Conservation (phyloP, 2,113 vertebrate species). For the Tetrax tetrax region DNA sequence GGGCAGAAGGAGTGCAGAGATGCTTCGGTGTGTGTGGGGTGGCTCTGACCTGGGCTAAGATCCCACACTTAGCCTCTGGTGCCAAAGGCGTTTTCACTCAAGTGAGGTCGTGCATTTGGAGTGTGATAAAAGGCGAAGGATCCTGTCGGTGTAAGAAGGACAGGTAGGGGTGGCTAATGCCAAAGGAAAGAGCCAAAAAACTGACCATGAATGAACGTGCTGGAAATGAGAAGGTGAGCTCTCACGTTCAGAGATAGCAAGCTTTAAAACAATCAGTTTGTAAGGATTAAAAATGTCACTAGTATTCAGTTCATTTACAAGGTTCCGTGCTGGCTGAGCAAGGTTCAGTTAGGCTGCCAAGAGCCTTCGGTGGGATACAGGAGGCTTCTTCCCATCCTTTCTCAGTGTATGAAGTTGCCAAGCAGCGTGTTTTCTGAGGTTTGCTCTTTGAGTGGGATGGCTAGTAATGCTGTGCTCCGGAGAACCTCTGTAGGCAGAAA, state of each 20-base stretch:
- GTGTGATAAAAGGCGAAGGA: neutral
- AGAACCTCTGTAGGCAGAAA: neutral
- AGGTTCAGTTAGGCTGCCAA: neutral
- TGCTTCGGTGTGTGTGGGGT: fast-evolving
- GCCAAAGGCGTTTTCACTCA: neutral
- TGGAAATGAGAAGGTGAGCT: neutral
- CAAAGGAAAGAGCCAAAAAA: neutral
- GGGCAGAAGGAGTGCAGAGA: neutral
- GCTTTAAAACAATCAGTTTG: neutral
- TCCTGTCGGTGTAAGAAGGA: neutral
- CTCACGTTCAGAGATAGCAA: neutral
- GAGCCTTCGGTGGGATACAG: too few species aligned
- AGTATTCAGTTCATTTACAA: neutral
- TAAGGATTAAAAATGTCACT: neutral
- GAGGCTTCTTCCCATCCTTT: neutral
- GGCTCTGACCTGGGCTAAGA: neutral
- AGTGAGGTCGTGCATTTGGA: fast-evolving
- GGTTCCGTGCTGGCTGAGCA: fast-evolving
- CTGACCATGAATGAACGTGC: fast-evolving
- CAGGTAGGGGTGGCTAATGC: neutral
- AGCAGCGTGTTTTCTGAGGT: neutral
- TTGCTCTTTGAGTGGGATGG: neutral
- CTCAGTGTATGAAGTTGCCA: neutral
- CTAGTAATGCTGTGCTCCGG: neutral
- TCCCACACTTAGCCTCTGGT: neutral